Evolutionary conservation across 2,113 vertebrate genomes (phyloP).

Genomic region (Cyprinus carpio): DNA sequence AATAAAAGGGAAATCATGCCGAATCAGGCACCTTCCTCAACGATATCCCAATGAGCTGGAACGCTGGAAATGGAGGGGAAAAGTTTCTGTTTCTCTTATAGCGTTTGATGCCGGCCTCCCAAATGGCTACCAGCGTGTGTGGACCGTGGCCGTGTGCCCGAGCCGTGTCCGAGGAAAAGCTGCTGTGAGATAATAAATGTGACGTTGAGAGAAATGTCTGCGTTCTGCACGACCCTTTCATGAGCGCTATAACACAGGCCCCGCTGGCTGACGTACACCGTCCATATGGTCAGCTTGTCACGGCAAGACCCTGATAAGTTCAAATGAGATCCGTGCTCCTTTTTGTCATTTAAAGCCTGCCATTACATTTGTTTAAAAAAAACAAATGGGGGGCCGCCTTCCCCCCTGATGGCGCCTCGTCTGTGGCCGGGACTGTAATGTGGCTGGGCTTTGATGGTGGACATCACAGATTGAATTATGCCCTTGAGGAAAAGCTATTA

Average conservation of each 20-base stretch:
- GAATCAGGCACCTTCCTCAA: conserved; percentile 47
- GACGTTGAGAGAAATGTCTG: conserved; percentile 68
- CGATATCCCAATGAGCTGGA: conserved; percentile 54
- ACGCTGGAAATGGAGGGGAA: conserved; percentile 47
- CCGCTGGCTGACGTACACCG: conserved; percentile 51
- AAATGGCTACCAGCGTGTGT: conserved; percentile 51
- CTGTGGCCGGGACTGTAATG: conserved; percentile 69
- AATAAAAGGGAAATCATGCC: conserved; percentile 32
- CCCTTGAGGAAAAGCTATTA: conserved; percentile 81
- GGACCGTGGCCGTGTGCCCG: conserved; percentile 56
- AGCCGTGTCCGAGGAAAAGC: conserved; percentile 57
- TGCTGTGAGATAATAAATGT: conserved; percentile 71
- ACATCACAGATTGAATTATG: conserved; percentile 81
- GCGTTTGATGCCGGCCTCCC: conserved; percentile 54
- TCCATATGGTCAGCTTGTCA: conserved; percentile 48
- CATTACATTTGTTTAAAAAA: conserved; percentile 57
- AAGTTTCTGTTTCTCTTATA: conserved; percentile 56
- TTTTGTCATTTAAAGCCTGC: neutral
- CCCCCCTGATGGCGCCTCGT: conserved; percentile 68
- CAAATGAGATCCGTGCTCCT: neutral
- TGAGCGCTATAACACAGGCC: conserved; percentile 28
- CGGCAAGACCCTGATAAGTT: conserved; percentile 23
- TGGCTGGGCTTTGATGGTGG: conserved; percentile 77
- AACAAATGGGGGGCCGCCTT: conserved; percentile 68
- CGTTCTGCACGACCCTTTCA: conserved; percentile 60